phyloP scores from a whole-genome alignment of 2,113 vertebrate genomes.

The Panurus biarmicus region DNA sequence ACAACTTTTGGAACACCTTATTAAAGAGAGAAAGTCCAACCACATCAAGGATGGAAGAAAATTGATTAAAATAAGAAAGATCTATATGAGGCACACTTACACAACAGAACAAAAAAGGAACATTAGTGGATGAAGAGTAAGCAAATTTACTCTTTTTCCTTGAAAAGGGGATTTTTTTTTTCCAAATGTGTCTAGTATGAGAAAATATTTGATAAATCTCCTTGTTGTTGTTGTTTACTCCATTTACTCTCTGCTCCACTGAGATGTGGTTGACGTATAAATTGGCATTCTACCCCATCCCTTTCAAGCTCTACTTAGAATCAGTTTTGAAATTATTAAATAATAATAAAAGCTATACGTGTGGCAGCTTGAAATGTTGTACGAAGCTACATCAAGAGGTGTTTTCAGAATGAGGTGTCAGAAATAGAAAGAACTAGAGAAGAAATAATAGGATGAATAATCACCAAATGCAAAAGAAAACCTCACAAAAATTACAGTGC shows the following conservation, averaged over 20 bases:
- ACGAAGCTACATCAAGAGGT: neutral
- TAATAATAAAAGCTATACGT: neutral
- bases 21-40: neutral
- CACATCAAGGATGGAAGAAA: neutral
- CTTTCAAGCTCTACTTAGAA: neutral
- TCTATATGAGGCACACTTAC: neutral
- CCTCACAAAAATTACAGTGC: neutral
- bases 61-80: neutral
- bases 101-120: neutral
- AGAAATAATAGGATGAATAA: neutral
- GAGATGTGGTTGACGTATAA: neutral
- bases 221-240: neutral
- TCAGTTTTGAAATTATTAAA: neutral
- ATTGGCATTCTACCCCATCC: fast-evolving
- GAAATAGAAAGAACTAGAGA: neutral
- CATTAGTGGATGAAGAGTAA: neutral
- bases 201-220: neutral
- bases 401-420: neutral
- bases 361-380: neutral
- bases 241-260: neutral
- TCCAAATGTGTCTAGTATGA: neutral
- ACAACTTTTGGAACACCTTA: neutral
- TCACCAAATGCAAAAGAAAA: neutral
- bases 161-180: neutral
- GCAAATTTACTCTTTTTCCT: neutral